Evolutionary conservation across 2,113 vertebrate species (phyloP), one percentile per base, ranked within the genome.

Genomic region (Cottus gobio): DNA sequence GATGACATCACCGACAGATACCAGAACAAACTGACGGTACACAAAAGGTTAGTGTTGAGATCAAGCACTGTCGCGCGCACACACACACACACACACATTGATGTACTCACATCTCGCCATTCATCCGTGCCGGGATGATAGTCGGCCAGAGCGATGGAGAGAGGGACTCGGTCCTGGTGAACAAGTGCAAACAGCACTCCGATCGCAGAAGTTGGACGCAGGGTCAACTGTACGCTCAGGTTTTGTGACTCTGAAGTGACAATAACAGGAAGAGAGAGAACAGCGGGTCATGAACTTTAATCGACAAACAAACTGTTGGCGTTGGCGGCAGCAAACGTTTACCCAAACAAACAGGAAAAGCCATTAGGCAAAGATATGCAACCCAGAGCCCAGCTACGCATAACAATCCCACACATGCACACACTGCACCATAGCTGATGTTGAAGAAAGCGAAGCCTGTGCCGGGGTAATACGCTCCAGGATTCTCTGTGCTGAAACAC

Each of bases 161-260:
- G 92, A 36, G 95, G 95, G 37, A 99, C 95, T 0, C 87, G 86
- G 89, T 96, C 94, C 71, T 95, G 93, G 5, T 91, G 94, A 72
- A 98, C 95, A 0, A 99, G 93, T 2, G 97, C 97, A 0, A 98
- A 95, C 67, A 99, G 90, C 69, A 99, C 95, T 0, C 98, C 98
- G 0, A 96, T 94, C n/a, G 95, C 96, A 2, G 96, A 93, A 2
- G 96, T 96, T 0, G 98, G 96, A 2, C 95, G 96, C 69, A 99
- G 93, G 1, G 73, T 93, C 90, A 97, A 85, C 75, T 92, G 91
- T 28, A 97, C 62, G 31, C 95, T 94, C 71, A 99, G 87, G 84
- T 94, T 95, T 95, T 97, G 96, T 1, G 92, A 85, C 68, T 91
- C 88, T 85, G 48, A 39, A 34, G 36, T 34, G 71, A 62, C 3